Evolutionary conservation across 2,797 vertebrate genomes (phyloP).

Genomic region (Danionella dracula): DNA sequence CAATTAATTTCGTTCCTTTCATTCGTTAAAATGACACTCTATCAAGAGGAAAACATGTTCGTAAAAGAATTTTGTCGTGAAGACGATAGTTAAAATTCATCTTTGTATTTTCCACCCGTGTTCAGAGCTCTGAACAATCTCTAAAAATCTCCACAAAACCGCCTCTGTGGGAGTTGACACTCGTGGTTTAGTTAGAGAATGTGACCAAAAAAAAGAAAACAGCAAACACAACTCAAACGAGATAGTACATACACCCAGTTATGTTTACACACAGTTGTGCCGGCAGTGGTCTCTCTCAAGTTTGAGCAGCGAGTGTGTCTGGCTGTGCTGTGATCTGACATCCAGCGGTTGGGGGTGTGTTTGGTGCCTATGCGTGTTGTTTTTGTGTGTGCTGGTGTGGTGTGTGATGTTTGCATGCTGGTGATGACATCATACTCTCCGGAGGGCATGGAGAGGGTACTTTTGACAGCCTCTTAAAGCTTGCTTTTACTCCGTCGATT

Average conservation of each 20-base stretch:
- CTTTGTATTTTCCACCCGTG: slow-evolving; percentile 31
- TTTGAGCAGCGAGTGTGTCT: background rate
- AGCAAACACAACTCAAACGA: background rate
- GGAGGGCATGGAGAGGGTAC: background rate
- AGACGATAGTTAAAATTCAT: background rate
- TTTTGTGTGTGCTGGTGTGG: no score
- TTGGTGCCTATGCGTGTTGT: no score
- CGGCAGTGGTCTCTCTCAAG: background rate
- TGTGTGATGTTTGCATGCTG: background rate
- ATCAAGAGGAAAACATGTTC: no score
- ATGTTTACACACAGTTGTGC: background rate
- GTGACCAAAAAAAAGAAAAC: slow-evolving; percentile 28
- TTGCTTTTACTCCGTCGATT: slow-evolving; percentile 4
- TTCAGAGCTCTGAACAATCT: slow-evolving; percentile 37
- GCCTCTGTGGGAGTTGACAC: slow-evolving; percentile 38
- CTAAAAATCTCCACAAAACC: slow-evolving; percentile 10
- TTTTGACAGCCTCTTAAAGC: slow-evolving; percentile 9
- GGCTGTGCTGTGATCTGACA: background rate
- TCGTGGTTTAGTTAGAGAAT: slow-evolving; percentile 46
- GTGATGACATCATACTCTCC: slow-evolving; percentile 26
- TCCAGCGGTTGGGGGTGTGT: slow-evolving; percentile 20
- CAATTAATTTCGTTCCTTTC: no score
- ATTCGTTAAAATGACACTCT: no score
- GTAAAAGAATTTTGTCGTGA: background rate
- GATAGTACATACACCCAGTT: background rate